Percentiles rank a stretch among this genome's conserved stretches.
Evolutionary conservation across 2,888 invertebrate species (phyloP).

Genomic region (Drosophila eohydei): DNA sequence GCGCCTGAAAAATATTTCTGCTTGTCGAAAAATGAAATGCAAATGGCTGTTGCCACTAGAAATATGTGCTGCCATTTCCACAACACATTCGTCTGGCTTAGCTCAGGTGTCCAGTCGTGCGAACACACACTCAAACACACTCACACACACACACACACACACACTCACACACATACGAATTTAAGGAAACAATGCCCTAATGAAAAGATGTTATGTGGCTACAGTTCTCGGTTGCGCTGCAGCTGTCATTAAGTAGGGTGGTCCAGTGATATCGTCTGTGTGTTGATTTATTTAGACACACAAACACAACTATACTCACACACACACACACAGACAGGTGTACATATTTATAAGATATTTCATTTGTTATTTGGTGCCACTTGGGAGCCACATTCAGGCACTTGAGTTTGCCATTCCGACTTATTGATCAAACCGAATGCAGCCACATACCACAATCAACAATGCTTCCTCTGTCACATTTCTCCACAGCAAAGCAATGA

Average conservation of each 20-base stretch:
- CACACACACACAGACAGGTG: conserved; percentile 6
- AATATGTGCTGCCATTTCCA: conserved; percentile 59
- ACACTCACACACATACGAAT: conserved; percentile 11
- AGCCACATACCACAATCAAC: conserved; percentile 54
- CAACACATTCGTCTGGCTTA: conserved; percentile 55
- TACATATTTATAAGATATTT: conserved; percentile 54
- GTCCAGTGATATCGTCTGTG: conserved; percentile 32
- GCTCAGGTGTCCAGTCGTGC: conserved; percentile 64
- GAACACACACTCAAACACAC: conserved; percentile 19
- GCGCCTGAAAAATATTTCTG: conserved; percentile 63
- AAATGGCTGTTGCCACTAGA: conserved; percentile 65
- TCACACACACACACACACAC: conserved; percentile 16
- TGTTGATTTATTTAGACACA: conserved; percentile 62
- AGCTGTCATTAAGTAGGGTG: conserved; percentile 73
- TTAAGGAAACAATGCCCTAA: conserved; percentile 61
- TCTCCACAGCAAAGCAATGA: background rate
- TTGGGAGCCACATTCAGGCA: conserved; percentile 50
- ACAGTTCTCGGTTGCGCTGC: conserved; percentile 59
- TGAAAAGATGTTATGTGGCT: conserved; percentile 76
- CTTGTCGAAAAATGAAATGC: conserved; percentile 78
- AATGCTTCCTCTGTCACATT: conserved; percentile 26
- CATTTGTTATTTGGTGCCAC: conserved; percentile 38
- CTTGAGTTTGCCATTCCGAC: conserved; percentile 40
- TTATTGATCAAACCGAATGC: conserved; percentile 65
- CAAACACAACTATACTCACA: conserved; percentile 5